Evolutionary conservation across 2,888 invertebrate genomes (phyloP).

Genomic region (Drosophila fulvimacula): DNA sequence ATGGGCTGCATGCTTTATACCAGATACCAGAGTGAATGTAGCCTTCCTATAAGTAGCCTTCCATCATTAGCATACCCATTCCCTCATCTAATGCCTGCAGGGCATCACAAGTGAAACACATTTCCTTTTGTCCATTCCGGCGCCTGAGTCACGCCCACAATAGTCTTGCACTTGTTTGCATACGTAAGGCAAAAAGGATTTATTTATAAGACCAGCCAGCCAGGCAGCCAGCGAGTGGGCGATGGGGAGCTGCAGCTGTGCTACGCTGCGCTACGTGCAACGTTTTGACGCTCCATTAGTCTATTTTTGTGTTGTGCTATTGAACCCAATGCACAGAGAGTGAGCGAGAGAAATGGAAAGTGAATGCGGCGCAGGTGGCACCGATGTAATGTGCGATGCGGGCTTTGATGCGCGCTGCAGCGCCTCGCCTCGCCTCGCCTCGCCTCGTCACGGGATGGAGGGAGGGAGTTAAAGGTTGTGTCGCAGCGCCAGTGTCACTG

Average conservation of each 20-base stretch:
- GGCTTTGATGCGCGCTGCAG: constrained; percentile 25
- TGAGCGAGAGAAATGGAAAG: constrained; percentile 47
- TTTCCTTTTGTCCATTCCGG: constrained; percentile 58
- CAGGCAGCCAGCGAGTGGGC: not conserved
- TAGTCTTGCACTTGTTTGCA: constrained; percentile 72
- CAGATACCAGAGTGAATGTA: not conserved
- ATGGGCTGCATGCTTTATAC: not conserved
- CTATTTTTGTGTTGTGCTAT: constrained; percentile 75
- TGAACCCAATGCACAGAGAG: constrained; percentile 65
- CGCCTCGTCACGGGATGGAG: not conserved
- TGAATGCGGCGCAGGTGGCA: constrained; percentile 22
- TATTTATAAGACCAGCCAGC: constrained; percentile 60
- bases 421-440: not conserved
- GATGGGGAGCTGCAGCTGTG: not conserved
- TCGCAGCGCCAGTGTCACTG: constrained; percentile 39
- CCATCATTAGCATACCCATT: not conserved
- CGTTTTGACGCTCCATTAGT: constrained; percentile 57
- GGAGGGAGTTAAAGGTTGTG: constrained; percentile 10
- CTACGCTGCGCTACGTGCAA: constrained; percentile 17
- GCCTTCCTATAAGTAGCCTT: not conserved
- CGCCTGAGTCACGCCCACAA: constrained; percentile 38
- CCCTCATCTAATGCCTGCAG: not conserved
- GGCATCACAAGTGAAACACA: constrained; percentile 28
- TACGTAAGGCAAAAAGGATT: constrained; percentile 56
- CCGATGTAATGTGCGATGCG: constrained; percentile 20